These are phyloP conservation scores for Euzophera pinguis DNA, from an alignment of 2,888 invertebrate genomes.

Conservation along the genomic window DNA sequence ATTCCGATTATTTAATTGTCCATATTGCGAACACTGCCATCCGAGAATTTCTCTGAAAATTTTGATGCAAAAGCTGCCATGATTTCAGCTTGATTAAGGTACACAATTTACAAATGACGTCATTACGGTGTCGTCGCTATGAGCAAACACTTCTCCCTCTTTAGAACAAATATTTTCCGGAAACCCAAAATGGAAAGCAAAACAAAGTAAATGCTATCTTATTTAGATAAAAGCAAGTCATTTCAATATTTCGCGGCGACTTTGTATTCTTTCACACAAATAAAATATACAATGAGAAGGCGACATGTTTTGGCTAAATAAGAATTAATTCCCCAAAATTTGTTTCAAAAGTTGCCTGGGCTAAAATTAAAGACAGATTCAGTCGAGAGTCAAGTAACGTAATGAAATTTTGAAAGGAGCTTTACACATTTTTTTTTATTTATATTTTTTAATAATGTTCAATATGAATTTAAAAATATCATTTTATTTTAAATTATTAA, in stretches of 20 bases:
- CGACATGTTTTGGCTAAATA: too few species aligned
- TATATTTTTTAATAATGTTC: too few species aligned
- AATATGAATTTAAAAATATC: too few species aligned
- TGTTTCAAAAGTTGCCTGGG: too few species aligned
- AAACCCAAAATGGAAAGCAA: conserved; percentile 8
- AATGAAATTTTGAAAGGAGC: too few species aligned
- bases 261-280: conserved; percentile 4
- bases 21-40: not conserved
- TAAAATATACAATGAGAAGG: not conserved
- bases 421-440: too few species aligned
- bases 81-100: not conserved
- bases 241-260: not conserved
- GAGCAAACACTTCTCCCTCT: not conserved
- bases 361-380: too few species aligned
- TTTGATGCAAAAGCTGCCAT: not conserved
- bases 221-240: conserved; percentile 11
- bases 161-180: not conserved
- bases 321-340: too few species aligned
- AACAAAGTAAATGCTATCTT: conserved; percentile 10
- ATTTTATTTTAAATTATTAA: too few species aligned
- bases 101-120: not conserved
- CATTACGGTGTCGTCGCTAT: not conserved
- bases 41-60: not conserved
- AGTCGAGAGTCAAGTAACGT: too few species aligned
- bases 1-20: not conserved